Base-by-base conservation (phyloP, 2,888 invertebrate genomes). In the Acleris literana region DNA sequence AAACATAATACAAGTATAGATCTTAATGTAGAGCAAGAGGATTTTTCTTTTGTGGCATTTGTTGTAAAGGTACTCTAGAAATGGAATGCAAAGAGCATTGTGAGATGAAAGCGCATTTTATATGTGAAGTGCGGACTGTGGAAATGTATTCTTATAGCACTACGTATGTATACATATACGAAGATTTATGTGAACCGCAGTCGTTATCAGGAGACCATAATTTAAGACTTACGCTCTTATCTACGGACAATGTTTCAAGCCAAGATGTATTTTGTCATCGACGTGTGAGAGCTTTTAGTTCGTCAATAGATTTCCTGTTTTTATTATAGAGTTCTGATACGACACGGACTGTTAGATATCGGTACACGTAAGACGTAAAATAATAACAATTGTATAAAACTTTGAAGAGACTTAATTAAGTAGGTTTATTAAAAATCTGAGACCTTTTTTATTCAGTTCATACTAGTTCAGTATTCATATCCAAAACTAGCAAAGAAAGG, bases 101-200 rank as follows among this genome's bases (percentile, higher is more conserved):
- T 55, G 5, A 53, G 53, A 61, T 46, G 29, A 53, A 43, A 18
- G 49, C 39, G 20, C 39, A 39, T 39, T 39, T 39, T 39, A 39
- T 39, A 39, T 13, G 11, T 39, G 39, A 13, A 11, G 39, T 39
- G 39, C 39, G 39, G 39, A 39, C 39, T 39, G 13, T 39, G 39
- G 13, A 9, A 33, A 44, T 44, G n/a, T n/a, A 44, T 16, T 13
- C 44, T n/a, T 29, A 48, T 59, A 53, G 54, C 39, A 63, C 48
- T 69, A 72, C 66, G 39, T 13, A 39, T 39, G 13, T 0, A 39
- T 4, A 39, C 39, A 2, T 69, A 74, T 81, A 80, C 71, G 65
- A 81, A 80, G 80, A 87, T 86, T 86, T 83, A 87, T 85, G 76
- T 69, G 74, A 76, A 80, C 82, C 81, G 76, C 77, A 77, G 74